Evolutionary conservation across 2,113 vertebrate species (phyloP).

Genomic region (Anoura caudifer): DNA sequence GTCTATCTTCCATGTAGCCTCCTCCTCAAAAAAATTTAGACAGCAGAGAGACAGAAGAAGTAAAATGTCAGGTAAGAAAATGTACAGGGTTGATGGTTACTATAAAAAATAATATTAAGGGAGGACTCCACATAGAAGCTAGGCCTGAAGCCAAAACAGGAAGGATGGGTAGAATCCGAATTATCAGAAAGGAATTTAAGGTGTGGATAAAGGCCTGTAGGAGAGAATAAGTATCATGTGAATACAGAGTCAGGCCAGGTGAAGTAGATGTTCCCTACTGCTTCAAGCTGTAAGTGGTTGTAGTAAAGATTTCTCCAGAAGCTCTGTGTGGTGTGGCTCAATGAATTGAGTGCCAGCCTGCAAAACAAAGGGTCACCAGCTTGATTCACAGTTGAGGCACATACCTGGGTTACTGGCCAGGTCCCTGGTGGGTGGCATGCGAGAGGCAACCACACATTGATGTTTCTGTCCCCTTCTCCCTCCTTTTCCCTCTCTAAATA

Average conservation of each 20-base stretch:
- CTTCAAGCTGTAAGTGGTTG: neutral
- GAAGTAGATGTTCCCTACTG: neutral
- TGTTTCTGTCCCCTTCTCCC: no score
- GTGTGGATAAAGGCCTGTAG: neutral
- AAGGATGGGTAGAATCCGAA: neutral
- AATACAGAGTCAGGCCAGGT: neutral
- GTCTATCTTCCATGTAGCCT: neutral
- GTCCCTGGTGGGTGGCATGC: no score
- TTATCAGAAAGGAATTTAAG: neutral
- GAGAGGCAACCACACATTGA: no score
- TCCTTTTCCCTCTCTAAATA: no score
- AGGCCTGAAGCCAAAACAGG: neutral
- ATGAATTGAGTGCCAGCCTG: no score
- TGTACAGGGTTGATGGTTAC: neutral
- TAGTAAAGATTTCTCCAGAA: neutral
- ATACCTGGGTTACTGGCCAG: no score
- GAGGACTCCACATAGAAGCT: neutral
- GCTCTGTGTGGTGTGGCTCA: no score
- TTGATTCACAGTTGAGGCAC: no score
- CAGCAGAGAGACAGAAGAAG: neutral
- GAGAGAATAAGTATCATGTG: neutral
- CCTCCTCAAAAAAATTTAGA: neutral
- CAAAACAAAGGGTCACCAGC: no score
- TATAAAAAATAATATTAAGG: neutral
- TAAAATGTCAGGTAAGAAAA: slow-evolving; percentile 26